phyloP scores from a whole-genome alignment of 2,797 vertebrate genomes.

The Nannoperca australis region DNA sequence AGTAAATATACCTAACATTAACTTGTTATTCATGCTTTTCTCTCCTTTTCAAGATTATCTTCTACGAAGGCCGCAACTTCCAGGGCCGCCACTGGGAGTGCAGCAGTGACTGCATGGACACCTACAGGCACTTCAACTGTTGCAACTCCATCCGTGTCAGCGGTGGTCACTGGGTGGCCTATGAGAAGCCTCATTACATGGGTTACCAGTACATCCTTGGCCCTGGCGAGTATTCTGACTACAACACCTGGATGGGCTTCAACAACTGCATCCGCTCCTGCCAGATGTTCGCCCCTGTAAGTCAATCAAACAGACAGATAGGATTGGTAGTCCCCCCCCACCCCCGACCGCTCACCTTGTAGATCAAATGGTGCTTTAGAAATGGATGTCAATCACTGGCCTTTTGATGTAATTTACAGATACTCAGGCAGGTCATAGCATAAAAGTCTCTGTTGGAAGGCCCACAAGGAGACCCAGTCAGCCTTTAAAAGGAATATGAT shows the following conservation, averaged over 20 bases:
- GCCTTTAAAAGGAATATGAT: constrained; percentile 80
- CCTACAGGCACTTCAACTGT: constrained; percentile 84
- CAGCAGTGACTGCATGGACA: constrained; percentile 83
- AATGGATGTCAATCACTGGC: constrained; percentile 79
- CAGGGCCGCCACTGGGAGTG: constrained; percentile 87
- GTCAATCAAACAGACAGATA: constrained; percentile 82
- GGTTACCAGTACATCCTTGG: constrained; percentile 86
- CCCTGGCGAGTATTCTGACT: constrained; percentile 84
- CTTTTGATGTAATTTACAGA: constrained; percentile 83
- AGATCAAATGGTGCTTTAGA: constrained; percentile 80
- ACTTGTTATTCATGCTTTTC: constrained; percentile 19
- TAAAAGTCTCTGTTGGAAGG: constrained; percentile 74
- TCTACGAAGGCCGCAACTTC: constrained; percentile 87
- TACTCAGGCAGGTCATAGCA: constrained; percentile 74
- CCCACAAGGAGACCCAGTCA: constrained; percentile 82
- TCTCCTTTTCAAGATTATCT: constrained; percentile 79
- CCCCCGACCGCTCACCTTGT: constrained; percentile 53
- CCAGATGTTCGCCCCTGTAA: constrained; percentile 88
- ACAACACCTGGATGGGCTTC: constrained; percentile 86
- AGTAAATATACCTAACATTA: not conserved
- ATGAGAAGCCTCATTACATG: constrained; percentile 85
- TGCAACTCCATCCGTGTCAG: constrained; percentile 86
- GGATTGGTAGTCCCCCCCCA: constrained; percentile 33
- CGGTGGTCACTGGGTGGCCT: constrained; percentile 84
- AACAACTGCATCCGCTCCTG: constrained; percentile 89